Percentiles rank a stretch among this genome's conserved stretches.
Evolutionary conservation across 2,888 invertebrate genomes (phyloP).

Genomic region (Xestia ashworthii): DNA sequence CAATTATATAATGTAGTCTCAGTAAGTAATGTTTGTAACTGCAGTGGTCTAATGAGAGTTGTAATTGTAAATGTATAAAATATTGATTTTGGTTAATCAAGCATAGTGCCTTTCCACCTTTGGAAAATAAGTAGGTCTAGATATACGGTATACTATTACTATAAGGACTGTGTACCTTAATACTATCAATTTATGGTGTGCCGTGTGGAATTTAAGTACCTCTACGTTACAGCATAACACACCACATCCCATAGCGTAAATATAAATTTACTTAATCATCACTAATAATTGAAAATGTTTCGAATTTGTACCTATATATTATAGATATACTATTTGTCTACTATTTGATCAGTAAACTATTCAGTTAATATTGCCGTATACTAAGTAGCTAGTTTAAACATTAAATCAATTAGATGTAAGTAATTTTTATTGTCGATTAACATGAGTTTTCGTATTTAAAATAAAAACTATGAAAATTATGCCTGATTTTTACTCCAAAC

Average conservation of each 20-base stretch:
- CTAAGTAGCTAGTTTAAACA: conserved; percentile 82
- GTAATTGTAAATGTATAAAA: conserved; percentile 55
- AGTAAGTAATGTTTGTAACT: conserved; percentile 56
- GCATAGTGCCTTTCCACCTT: conserved; percentile 88
- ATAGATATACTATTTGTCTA: conserved; percentile 74
- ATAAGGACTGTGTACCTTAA: conserved; percentile 72
- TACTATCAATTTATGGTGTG: conserved; percentile 65
- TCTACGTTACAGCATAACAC: conserved; percentile 62
- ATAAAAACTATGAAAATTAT: conserved; percentile 74
- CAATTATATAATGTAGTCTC: conserved; percentile 46
- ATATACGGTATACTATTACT: conserved; percentile 72
- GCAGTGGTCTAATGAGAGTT: conserved; percentile 47
- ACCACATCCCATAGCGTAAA: conserved; percentile 65
- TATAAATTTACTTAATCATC: conserved; percentile 67
- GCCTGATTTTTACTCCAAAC: conserved; percentile 39
- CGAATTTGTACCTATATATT: conserved; percentile 78
- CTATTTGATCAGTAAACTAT: conserved; percentile 74
- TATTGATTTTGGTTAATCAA: conserved; percentile 78
- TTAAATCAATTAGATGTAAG: conserved; percentile 81
- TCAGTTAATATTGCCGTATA: conserved; percentile 77
- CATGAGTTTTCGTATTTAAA: conserved; percentile 79
- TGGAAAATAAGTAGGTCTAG: conserved; percentile 78
- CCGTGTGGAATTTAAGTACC: conserved; percentile 66
- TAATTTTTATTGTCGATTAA: conserved; percentile 81
- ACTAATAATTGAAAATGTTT: conserved; percentile 72